phyloP scores from a whole-genome alignment of 1,140 invertebrate species.

The Coelopa frigida region DNA sequence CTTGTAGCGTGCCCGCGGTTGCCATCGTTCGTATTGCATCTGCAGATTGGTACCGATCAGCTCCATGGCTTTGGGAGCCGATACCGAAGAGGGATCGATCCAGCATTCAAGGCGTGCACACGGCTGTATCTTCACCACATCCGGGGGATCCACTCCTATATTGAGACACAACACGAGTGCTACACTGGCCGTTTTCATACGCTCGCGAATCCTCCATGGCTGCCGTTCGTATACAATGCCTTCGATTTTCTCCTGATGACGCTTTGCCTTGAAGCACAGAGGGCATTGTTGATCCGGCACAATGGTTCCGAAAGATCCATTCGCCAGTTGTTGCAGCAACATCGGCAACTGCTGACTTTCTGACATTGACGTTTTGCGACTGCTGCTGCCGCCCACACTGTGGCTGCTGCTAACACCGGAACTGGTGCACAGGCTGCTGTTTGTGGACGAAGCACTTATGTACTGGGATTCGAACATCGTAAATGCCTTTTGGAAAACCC shows the following conservation, averaged over 20 bases:
- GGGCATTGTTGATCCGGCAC: conserved; percentile 22
- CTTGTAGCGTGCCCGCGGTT: conserved; percentile 93
- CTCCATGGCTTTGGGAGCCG: conserved; percentile 90
- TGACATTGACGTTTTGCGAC: conserved; percentile 15
- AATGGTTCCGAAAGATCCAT: conserved; percentile 5
- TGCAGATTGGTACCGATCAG: conserved; percentile 86
- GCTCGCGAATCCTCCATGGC: conserved; percentile 36
- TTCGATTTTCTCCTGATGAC: conserved; percentile 32
- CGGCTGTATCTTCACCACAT: conserved; percentile 93
- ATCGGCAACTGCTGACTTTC: conserved; percentile 11
- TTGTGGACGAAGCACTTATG: conserved; percentile 11
- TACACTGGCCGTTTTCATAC: conserved; percentile 99
- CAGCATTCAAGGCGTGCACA: conserved; percentile 95
- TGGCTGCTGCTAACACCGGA: conserved; percentile 3
- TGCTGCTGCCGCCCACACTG: conserved; percentile 8
- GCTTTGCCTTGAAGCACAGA: conserved; percentile 33
- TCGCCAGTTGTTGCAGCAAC: conserved; percentile 13
- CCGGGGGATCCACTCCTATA: conserved; percentile 97
- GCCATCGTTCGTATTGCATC: conserved; percentile 96
- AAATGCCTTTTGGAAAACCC: too few relatives aligned
- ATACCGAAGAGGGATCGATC: conserved; percentile 85
- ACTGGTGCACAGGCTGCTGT: neutral
- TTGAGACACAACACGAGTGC: conserved; percentile 96
- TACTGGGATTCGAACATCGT: conserved; percentile 27
- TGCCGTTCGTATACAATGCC: conserved; percentile 20